Base-by-base conservation (phyloP, 2,797 vertebrate genomes). In the Okamejei kenojei region DNA sequence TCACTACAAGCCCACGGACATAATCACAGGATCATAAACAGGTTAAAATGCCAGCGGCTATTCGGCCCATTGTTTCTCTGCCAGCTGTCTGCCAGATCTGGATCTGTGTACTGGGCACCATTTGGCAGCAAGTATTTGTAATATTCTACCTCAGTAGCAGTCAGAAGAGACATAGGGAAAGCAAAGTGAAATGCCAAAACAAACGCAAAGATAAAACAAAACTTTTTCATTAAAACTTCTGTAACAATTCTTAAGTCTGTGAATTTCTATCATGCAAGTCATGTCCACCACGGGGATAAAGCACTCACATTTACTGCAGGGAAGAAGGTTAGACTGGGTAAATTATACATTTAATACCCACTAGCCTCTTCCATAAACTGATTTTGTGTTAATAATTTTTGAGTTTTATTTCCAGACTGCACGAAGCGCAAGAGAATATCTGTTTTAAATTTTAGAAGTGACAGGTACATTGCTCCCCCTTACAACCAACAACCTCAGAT, bases 391-490 rank as follows among this genome's bases (percentile, higher is more conserved):
- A 84, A n/a, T 84, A 84, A 84, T 61, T 84, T 61, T n/a, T 23
- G 54, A 54, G 45, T 82, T 54, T 2, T 82, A 82, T 61, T 84
- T 84, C 58, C 54, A 84, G 81, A 9, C 54, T 84, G 54, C 9
- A 61, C 61, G 54, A 84, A 84, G 26, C 54, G 61, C 32, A 38
- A 2, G 8, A 77, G 77, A 35, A 84, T 54, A 61, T 21, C 38
- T 84, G 81, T 2, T 84, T 84, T 61, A 61, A 84, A 61, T 84
- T 84, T 84, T 58, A 84, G 10, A 84, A 84, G 54, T 84, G 81
- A 84, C 54, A 84, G 23, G 26, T 8, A 82, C 26, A 82, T 8
- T 11, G 80, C 54, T 61, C 81, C 23, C 81, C 54, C 81, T 84
- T 61, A 84, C 54, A 84, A 26, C 11, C 23, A 84, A 9, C 2